Percentiles rank a stretch among this genome's conserved stretches.
phyloP scores from a whole-genome alignment of 2,113 vertebrate genomes.

The Camarhynchus parvulus region DNA sequence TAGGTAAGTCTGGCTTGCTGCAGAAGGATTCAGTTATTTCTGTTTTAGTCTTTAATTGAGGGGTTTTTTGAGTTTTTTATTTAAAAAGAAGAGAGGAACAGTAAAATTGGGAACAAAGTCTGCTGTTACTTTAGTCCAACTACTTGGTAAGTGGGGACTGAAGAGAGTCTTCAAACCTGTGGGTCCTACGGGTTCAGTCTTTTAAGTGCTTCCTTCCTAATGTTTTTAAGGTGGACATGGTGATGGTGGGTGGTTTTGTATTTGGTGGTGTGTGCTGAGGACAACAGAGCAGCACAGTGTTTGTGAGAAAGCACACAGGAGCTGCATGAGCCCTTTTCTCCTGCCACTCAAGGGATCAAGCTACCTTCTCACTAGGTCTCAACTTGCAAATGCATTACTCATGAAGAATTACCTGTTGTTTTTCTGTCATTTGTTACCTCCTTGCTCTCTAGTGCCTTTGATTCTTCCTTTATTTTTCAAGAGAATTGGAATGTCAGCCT shows the following conservation, averaged over 20 bases:
- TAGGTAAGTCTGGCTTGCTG: background rate
- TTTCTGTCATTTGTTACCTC: background rate
- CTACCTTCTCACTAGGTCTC: background rate
- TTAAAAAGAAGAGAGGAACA: background rate
- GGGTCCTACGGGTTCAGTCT: background rate
- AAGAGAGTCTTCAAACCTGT: background rate
- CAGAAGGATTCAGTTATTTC: background rate
- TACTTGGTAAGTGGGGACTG: background rate
- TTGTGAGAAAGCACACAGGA: background rate
- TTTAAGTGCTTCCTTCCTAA: background rate
- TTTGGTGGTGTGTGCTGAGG: background rate
- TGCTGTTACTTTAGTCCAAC: background rate
- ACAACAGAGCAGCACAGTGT: background rate
- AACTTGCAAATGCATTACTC: background rate
- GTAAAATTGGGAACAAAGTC: background rate
- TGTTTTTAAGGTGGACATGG: background rate
- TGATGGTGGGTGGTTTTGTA: background rate
- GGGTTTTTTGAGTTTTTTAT: background rate
- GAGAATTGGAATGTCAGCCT: background rate
- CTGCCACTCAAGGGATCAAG: background rate
- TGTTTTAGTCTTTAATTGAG: background rate
- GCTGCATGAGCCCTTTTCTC: background rate
- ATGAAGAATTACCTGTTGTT: background rate
- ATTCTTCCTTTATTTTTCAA: constrained; percentile 4
- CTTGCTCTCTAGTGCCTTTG: background rate